Evolutionary conservation across 2,888 invertebrate species (phyloP).

Genomic region (Colletes collaris): DNA sequence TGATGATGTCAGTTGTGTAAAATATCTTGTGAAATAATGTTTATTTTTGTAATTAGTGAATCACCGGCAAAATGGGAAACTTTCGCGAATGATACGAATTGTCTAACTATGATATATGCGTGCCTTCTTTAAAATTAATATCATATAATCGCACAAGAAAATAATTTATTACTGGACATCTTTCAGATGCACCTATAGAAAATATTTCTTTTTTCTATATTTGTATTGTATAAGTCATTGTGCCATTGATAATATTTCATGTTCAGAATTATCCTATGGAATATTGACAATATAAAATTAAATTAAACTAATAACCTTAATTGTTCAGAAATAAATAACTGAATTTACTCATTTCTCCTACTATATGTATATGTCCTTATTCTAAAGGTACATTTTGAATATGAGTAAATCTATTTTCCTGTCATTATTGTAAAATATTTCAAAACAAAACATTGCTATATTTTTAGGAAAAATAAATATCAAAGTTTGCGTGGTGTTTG

Average conservation of each 20-base stretch:
- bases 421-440: slow-evolving; percentile 3
- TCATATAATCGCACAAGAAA: slow-evolving; percentile 47
- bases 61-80: slow-evolving; percentile 21
- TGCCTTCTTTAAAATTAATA: slow-evolving; percentile 26
- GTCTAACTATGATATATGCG: slow-evolving; percentile 2
- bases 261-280: slow-evolving; percentile 42
- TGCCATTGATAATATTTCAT: slow-evolving; percentile 51
- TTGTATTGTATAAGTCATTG: slow-evolving; percentile 50
- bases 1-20: slow-evolving; percentile 53
- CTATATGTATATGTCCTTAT: slow-evolving; percentile 5
- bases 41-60: slow-evolving; percentile 56
- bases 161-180: slow-evolving; percentile 46
- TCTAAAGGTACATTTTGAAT: slow-evolving; percentile 12
- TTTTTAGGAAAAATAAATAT: neutral
- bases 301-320: slow-evolving; percentile 35
- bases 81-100: slow-evolving; percentile 1
- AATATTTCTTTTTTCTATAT: slow-evolving; percentile 48
- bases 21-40: slow-evolving; percentile 51
- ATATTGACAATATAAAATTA: slow-evolving; percentile 35
- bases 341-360: slow-evolving; percentile 3
- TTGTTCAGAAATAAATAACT: neutral
- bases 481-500: too few relatives aligned
- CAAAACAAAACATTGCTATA: neutral
- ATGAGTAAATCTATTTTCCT: neutral
- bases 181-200: slow-evolving; percentile 40